Evolutionary conservation across 2,888 invertebrate species (phyloP), one percentile per base, ranked within the genome.

Genomic region (Harpagoxenus sublaevis): DNA sequence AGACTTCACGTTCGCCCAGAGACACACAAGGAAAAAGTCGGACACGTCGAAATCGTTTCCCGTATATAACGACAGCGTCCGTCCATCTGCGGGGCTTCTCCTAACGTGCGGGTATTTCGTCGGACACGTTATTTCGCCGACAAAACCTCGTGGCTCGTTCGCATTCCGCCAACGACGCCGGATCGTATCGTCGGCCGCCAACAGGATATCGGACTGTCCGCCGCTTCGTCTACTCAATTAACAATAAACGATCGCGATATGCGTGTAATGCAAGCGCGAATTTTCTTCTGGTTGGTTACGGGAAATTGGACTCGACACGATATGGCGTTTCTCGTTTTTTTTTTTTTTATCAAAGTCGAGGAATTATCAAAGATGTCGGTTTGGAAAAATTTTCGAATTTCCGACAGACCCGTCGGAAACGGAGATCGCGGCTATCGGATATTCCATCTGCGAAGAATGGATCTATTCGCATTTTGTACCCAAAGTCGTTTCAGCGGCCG

Each of bases 81-180:
- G 55, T 62, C 65, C 35, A 48, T 9, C 48, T 45, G 62, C 42
- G 75, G 63, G 77, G 81, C 84, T 88, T 86, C 88, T 86, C 73
- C 86, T 60, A 83, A 88, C 86, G 63, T 75, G 55, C 66, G 73
- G 62, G 63, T 66, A 77, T 88, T 88, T 87, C 84, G 75, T 60
- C 77, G 88, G 65, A 86, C 88, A 85, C 85, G 89, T 85, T 89
- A 89, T 88, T 89, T 82, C 89, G 86, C 55, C 81, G 83, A 86
- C 85, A 85, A 85, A 89, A 89, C 87, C 84, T 83, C 75, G 35
- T 42, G 60, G 83, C 86, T 89, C 88, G 88, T 89, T 89, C 89
- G 84, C 89, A 89, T 89, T 89, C 85, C 87, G 88, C 85, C 91
- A 86, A 83, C 86, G 84, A 78, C 73, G 71, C 78, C 87, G 83